Evolutionary conservation across 2,797 vertebrate genomes (phyloP).

Genomic region (Ceyx erithaca): DNA sequence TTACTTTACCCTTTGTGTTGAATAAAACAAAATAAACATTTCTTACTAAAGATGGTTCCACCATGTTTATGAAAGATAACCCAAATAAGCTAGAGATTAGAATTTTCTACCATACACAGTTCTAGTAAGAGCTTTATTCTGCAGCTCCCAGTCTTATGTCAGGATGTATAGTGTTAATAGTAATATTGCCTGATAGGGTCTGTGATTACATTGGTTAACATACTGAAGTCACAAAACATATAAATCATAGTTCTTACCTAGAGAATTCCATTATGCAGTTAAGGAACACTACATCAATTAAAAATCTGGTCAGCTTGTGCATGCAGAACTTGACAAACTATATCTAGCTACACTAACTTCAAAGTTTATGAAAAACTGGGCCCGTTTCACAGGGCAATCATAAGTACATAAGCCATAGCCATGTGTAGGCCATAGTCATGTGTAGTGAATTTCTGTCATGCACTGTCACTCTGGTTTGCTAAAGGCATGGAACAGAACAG

Average conservation of each 20-base stretch:
- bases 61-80: neutral
- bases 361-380: neutral
- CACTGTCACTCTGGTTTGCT: neutral
- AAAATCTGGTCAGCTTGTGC: neutral
- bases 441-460: neutral
- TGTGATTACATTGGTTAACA: neutral
- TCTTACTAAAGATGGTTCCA: neutral
- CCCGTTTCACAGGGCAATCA: neutral
- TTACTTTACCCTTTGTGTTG: neutral
- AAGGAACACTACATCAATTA: neutral
- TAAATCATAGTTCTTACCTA: neutral
- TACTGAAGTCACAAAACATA: neutral
- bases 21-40: neutral
- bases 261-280: neutral
- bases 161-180: neutral
- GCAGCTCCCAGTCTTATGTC: neutral
- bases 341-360: neutral
- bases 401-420: neutral
- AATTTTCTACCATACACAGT: rapidly evolving
- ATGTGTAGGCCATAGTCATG: neutral
- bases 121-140: neutral
- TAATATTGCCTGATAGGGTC: neutral
- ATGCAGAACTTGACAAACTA: neutral
- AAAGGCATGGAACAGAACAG: neutral
- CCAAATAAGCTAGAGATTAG: neutral